These are phyloP conservation scores for Propithecus perrieri DNA, from an alignment of 2,797 vertebrate species.

Conservation along the genomic window DNA sequence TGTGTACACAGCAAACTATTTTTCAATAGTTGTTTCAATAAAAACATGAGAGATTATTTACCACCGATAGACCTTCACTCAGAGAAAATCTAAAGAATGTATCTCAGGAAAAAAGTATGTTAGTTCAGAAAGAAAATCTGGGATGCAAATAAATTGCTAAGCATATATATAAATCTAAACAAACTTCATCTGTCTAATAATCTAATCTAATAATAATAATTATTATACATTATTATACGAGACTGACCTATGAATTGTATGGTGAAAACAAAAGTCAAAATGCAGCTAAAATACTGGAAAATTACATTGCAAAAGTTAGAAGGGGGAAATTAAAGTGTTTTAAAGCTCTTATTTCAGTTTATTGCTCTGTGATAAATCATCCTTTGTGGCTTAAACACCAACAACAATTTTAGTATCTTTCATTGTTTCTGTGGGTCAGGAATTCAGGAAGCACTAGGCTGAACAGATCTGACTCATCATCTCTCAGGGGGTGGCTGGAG, in stretches of 20 bases:
- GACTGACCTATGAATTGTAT: not conserved
- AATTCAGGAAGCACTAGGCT: not conserved
- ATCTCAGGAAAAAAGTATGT: not conserved
- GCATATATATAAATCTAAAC: not conserved
- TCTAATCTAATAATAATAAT: not conserved
- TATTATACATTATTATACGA: not conserved
- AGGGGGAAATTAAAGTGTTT: not conserved
- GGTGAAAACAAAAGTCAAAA: not conserved
- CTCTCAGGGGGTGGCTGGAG: not conserved
- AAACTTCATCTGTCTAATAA: not conserved
- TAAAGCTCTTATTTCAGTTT: conserved; percentile 2
- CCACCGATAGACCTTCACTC: not conserved
- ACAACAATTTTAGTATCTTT: not conserved
- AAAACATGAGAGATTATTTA: not conserved
- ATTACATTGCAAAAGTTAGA: not conserved
- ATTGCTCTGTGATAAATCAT: not conserved
- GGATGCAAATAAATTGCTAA: not conserved
- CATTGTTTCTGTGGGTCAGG: not conserved
- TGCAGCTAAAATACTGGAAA: not conserved
- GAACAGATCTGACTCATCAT: not conserved
- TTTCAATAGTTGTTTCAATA: not conserved
- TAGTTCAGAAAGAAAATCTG: conserved; percentile 5
- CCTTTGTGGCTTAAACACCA: not conserved
- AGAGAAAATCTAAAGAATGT: not conserved
- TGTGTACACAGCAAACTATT: not conserved